A percentile compares a stretch with the other conserved stretches of the same genome.
Conservation (phyloP, 2,113 vertebrate genomes). For the Urocolius indicus region DNA sequence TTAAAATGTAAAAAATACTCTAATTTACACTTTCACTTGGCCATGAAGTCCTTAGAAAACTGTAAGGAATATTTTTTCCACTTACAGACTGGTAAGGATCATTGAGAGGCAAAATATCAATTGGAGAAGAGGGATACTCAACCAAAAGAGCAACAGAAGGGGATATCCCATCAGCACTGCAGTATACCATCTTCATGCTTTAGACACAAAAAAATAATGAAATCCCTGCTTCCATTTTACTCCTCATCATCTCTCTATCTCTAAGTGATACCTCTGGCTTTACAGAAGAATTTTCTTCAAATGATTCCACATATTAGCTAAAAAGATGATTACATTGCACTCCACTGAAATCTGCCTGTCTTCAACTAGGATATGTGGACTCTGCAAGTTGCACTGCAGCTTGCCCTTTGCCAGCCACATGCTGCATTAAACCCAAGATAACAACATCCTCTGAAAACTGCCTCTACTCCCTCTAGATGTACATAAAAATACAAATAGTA, state of each 20-base stretch:
- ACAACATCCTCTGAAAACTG: neutral
- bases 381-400: neutral
- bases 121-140: neutral
- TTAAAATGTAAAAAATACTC: neutral
- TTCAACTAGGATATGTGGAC: neutral
- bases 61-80: neutral
- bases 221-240: neutral
- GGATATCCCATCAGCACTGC: neutral
- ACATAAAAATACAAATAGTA: conserved; percentile 53
- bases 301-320: neutral
- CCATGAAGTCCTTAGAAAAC: neutral
- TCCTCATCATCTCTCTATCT: neutral
- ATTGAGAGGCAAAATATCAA: neutral
- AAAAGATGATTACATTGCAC: neutral
- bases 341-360: neutral
- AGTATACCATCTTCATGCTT: neutral
- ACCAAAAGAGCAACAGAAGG: neutral
- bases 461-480: conserved; percentile 15
- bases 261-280: neutral
- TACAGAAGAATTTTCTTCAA: neutral
- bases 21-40: neutral
- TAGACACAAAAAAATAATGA: neutral
- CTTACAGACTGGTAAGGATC: neutral
- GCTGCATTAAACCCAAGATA: neutral
- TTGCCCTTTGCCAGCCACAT: conserved; percentile 3